Evolutionary conservation across 2,888 invertebrate genomes (phyloP).

Genomic region (Teleiodes luculella): DNA sequence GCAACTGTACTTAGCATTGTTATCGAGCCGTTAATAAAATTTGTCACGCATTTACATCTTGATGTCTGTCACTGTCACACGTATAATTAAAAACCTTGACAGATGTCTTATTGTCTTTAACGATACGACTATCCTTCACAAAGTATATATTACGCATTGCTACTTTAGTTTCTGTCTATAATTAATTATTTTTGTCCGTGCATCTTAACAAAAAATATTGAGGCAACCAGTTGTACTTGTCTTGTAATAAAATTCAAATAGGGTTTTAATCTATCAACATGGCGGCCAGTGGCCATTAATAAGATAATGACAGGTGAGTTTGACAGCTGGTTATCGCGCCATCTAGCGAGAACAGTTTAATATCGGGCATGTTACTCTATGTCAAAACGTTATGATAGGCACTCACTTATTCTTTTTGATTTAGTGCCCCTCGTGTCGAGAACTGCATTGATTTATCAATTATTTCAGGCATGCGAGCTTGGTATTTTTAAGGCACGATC

Average conservation of each 20-base stretch:
- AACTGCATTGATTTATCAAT: constrained; percentile 77
- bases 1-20: constrained; percentile 1
- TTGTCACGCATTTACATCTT: constrained; percentile 9
- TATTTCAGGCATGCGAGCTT: constrained; percentile 67
- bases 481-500: constrained; percentile 72
- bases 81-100: constrained; percentile 10
- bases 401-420: constrained; percentile 63
- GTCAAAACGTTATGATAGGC: constrained; percentile 74
- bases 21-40: constrained; percentile 10
- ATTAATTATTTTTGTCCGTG: constrained; percentile 9
- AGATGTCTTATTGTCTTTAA: constrained; percentile 16
- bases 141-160: constrained; percentile 17
- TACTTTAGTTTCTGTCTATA: constrained; percentile 4
- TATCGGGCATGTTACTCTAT: constrained; percentile 66
- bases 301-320: constrained; percentile 72
- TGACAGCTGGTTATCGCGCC: constrained; percentile 74
- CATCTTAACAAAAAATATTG: background rate
- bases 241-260: constrained; percentile 51
- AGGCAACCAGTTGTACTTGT: constrained; percentile 12
- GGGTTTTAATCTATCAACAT: constrained; percentile 60
- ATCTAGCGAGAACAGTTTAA: constrained; percentile 73
- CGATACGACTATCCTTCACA: constrained; percentile 18
- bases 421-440: constrained; percentile 67
- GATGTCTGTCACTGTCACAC: constrained; percentile 6
- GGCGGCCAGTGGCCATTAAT: constrained; percentile 61